Evolutionary conservation across 2,888 invertebrate genomes (phyloP), one percentile per base, ranked within the genome.

Genomic region (Cerastis rubricosa): DNA sequence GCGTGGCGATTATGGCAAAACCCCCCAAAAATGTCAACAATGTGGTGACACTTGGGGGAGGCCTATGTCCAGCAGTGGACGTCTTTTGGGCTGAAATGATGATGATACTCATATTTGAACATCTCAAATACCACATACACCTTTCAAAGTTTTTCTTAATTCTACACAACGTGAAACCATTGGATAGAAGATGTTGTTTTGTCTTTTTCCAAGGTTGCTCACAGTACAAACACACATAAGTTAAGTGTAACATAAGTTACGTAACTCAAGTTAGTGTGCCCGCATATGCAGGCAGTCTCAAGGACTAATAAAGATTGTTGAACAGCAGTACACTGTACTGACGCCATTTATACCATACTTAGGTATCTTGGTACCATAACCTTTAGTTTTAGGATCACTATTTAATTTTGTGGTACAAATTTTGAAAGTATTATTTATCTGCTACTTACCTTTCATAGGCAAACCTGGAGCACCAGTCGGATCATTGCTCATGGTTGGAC

Each of bases 241-340:
- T 65, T n/a, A 71, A 57, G 45, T 80, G 47, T 76, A 71, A 29
- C 77, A 63, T 57, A 71, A 57, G 66, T 81, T 63, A 82, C 71
- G 61, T 69, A 78, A 83, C 2, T 47, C 43, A 78, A 73, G 81
- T 81, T 59, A 69, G 78, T 73, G 40, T 65, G 61, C 81, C 83
- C 78, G 81, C 81, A 81, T 80, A 72, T 81, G 73, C 81, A 73
- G 81, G 83, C 69, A 59, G 78, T 83, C 81, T 81, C 81, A 81
- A 81, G 81, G 81, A 83, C 81, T 61, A 72, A 78, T 81, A 78
- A 82, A 83, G 81, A 83, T 81, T 81, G 78, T 78, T 65, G 6
- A 65, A 78, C 77, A 69, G 61, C 49, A 57, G 40, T 68, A 64
- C 22, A 66, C 51, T 17, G 43, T 64, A 43, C n/a, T 17, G 64